Evolutionary conservation across 2,888 invertebrate species (phyloP), one percentile per base, ranked within the genome.

Genomic region (Seira musarum): DNA sequence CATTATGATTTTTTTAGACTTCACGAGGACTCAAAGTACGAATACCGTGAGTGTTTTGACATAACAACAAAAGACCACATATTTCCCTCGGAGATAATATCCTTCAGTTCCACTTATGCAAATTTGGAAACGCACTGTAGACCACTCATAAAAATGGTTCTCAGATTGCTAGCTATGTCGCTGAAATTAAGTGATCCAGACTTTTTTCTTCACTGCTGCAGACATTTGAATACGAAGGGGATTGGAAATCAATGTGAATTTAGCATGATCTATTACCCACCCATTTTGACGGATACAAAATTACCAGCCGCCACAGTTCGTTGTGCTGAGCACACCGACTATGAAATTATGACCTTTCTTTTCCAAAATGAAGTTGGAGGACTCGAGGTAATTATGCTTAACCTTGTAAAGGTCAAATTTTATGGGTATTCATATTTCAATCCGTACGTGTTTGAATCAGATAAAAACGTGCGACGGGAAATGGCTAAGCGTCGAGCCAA

Each of bases 291-390:
- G 66, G 87, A 87, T 35, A 85, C 82, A n/a, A 79, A 87, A 53
- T 87, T 88, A 3, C 88, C 87, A 63, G 88, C 89, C 83, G 90
- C 88, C 83, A 90, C 90, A 89, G 92, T 92, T 57, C 91, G 93
- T 53, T 93, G 93, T 87, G 93, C 93, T 0, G 79, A 79, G 17
- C 94, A 94, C 88, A 92, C 93, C 25, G 94, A 95, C 88, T 93
- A 93, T 84, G 94, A 94, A 82, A 93, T 94, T 66, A 93, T 95
- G 88, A 94, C 94, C 17, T 89, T 95, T 80, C 90, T 94, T 64
- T 91, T 93, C 46, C 91, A 91, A 87, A 94, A 95, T 88, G 92
- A 93, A 57, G 93, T 94, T 86, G 94, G 94, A 19, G 94, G 94
- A 1, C 90, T 95, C 15, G 93, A 93, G 91, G 92, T 92, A 84